A percentile compares a stretch with the other conserved stretches of the same genome.
phyloP scores from a whole-genome alignment of 2,113 vertebrate species.

The Microcebus murinus region DNA sequence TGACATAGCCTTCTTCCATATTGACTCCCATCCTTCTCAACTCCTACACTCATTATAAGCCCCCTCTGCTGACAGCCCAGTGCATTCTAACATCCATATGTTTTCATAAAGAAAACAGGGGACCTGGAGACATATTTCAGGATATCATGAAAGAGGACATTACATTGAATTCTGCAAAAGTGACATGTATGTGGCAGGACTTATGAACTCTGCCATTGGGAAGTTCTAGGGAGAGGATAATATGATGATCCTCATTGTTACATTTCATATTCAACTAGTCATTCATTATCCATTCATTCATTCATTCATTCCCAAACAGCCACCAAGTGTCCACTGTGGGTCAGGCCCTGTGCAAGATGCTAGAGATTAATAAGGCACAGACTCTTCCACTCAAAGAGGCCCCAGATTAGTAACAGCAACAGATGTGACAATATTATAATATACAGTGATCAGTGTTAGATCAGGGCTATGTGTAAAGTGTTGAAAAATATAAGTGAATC shows the following conservation, averaged over 20 bases:
- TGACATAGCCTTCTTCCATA: background rate
- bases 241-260: background rate
- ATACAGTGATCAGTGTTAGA: background rate
- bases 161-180: slow-evolving; percentile 6
- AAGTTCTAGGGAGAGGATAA: background rate
- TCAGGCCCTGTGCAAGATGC: background rate
- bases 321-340: background rate
- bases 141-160: background rate
- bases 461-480: background rate
- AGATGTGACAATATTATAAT: background rate
- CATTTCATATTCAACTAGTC: background rate
- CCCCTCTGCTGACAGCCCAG: background rate
- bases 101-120: background rate
- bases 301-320: background rate
- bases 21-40: background rate
- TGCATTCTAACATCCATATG: background rate
- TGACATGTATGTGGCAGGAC: background rate
- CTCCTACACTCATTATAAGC: background rate
- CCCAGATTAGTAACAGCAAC: background rate
- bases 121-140: background rate
- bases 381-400: background rate
- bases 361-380: background rate
- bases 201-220: background rate
- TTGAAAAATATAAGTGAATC: background rate
- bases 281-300: background rate